Evolutionary conservation across 2,888 invertebrate species (phyloP).

Genomic region (Lapara coniferarum): DNA sequence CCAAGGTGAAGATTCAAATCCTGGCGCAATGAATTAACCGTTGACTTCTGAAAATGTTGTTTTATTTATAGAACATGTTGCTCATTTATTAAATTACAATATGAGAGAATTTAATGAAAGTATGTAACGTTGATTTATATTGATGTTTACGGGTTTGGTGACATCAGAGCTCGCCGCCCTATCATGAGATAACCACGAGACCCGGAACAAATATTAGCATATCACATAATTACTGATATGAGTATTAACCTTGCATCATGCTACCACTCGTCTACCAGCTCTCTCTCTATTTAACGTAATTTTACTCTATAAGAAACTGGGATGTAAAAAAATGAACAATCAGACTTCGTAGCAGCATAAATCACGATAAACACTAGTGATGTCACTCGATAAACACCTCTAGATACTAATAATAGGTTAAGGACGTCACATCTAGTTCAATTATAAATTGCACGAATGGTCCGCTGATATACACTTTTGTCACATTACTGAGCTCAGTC

Average conservation of each 20-base stretch:
- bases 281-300: too few species aligned
- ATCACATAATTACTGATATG: neutral
- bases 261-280: too few species aligned
- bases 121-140: too few species aligned
- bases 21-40: conserved; percentile 9
- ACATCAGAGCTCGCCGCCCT: neutral
- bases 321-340: neutral
- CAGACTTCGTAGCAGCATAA: neutral
- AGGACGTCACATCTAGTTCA: conserved; percentile 6
- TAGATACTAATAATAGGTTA: neutral
- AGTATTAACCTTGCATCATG: neutral
- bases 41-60: conserved; percentile 7
- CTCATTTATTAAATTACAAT: neutral
- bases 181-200: neutral
- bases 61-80: conserved; percentile 8
- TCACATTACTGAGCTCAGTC: neutral
- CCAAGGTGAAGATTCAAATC: conserved; percentile 22
- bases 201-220: neutral
- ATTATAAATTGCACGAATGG: conserved; percentile 15
- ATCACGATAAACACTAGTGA: neutral
- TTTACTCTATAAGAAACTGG: neutral
- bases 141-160: too few species aligned
- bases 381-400: neutral
- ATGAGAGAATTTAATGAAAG: too few species aligned
- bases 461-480: neutral